Percentiles rank a stretch among this genome's conserved stretches.
Evolutionary conservation across 2,113 vertebrate genomes (phyloP).

Genomic region (Grallaria varia): DNA sequence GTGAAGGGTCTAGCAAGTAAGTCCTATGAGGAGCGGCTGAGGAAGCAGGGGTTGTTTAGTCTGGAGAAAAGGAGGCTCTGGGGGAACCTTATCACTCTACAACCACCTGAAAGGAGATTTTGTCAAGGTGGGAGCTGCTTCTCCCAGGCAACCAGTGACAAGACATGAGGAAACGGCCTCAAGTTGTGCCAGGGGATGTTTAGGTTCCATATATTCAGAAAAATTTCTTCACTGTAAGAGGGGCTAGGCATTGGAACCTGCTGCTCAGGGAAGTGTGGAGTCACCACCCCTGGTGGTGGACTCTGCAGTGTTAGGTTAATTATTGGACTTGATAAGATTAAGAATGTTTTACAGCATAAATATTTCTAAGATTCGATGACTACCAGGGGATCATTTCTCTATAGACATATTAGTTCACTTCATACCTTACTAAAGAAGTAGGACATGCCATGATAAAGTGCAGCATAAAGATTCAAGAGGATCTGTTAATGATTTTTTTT

Average conservation of each 20-base stretch:
- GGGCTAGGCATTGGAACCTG: neutral
- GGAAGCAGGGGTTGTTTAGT: neutral
- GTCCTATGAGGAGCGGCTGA: neutral
- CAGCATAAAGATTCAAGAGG: neutral
- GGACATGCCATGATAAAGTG: rapidly evolving
- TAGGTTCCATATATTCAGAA: neutral
- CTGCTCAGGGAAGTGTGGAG: neutral
- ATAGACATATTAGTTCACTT: neutral
- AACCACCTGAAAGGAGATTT: neutral
- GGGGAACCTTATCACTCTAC: neutral
- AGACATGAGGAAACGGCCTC: neutral
- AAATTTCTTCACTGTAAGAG: no score
- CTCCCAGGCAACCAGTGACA: neutral
- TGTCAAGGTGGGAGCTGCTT: neutral
- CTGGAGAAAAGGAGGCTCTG: neutral
- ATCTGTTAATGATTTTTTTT: neutral
- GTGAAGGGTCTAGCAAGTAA: neutral
- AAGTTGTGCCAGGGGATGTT: neutral
- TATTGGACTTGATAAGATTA: neutral
- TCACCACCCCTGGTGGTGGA: neutral
- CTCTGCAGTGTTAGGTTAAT: neutral
- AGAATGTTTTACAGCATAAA: neutral
- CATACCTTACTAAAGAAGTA: neutral
- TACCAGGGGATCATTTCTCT: neutral
- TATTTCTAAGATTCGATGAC: neutral